Evolutionary conservation across 2,888 invertebrate species (phyloP), one percentile per base, ranked within the genome.

Genomic region (Cynaeus angustus): DNA sequence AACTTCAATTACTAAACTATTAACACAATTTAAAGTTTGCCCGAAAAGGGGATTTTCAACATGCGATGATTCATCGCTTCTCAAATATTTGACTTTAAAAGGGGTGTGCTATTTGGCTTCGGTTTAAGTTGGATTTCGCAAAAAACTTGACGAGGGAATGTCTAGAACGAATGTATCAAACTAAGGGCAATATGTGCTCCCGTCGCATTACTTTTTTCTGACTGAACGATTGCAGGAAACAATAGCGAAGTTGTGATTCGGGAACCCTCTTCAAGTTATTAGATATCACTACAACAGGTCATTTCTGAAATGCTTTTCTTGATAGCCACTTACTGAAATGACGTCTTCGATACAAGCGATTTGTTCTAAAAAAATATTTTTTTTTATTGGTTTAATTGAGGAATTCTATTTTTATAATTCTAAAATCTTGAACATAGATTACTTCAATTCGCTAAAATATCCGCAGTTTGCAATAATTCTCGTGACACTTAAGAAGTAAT

Each of bases 301-400:
- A 43, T 43, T 59, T 13, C 28, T 50, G 52, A 13, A 13, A 53
- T 33, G 66, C 53, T 56, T 56, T 41, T 33, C 45, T 55, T 66
- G 55, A 66, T 56, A 46, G 66, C 66, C 55, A 43, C 66, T 66
- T 66, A 66, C 56, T 55, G 45, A 46, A 55, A 66, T 55, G 66
- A 14, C 52, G 43, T 28, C 48, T 14, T 37, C 43, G 41, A 66
- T 46, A 48, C 37, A 56, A 13, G 16, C 52, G 26, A 52, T 52
- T 28, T 52, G n/a, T n/a, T 30, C 41, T 5, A 21, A 21, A 21
- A 21, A 21, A 21, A 1, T 3, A 4, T 21, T 21, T 21, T 4
- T 21, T n/a, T n/a, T n/a, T n/a, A n/a, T n/a, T n/a, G 2, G 21
- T 21, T 21, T 21, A 21, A 21, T 21, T 21, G 21, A 21, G 4